phyloP scores from a whole-genome alignment of 2,888 invertebrate species.

The Hypsopygia costalis region DNA sequence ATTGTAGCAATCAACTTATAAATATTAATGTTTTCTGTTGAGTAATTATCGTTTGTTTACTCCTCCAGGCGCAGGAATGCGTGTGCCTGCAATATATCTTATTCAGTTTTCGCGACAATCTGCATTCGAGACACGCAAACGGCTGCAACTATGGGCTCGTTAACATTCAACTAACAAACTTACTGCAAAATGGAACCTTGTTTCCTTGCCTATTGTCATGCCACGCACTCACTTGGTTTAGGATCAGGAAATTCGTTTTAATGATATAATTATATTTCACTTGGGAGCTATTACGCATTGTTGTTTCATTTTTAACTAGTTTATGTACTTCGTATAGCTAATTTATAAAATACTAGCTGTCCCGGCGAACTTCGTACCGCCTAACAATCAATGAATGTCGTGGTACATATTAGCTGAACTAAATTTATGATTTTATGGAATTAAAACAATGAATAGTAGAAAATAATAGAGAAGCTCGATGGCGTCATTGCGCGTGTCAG shows the following conservation, averaged over 20 bases:
- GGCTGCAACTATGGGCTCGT: not conserved
- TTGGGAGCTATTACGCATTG: slow-evolving; percentile 1
- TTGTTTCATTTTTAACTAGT: too few relatives aligned
- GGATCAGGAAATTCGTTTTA: slow-evolving; percentile 8
- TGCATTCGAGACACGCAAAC: slow-evolving; percentile 8
- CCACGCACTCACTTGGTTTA: not conserved
- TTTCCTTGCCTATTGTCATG: slow-evolving; percentile 11
- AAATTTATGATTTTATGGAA: too few relatives aligned
- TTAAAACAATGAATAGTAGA: too few relatives aligned
- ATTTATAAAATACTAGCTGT: too few relatives aligned
- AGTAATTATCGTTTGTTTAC: slow-evolving; percentile 11
- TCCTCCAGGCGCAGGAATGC: not conserved
- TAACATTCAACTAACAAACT: slow-evolving; percentile 1
- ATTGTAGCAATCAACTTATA: not conserved
- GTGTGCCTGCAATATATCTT: not conserved
- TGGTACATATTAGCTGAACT: too few relatives aligned
- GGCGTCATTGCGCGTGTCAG: too few relatives aligned
- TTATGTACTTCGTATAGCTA: too few relatives aligned
- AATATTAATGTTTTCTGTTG: not conserved
- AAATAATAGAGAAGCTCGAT: too few relatives aligned
- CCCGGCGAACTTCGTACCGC: too few relatives aligned
- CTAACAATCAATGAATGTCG: too few relatives aligned
- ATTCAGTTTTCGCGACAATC: not conserved
- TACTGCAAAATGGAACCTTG: slow-evolving; percentile 4
- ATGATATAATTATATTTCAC: slow-evolving; percentile 6